Evolutionary conservation across 2,797 vertebrate species (phyloP).

Genomic region (Myotis daubentonii): DNA sequence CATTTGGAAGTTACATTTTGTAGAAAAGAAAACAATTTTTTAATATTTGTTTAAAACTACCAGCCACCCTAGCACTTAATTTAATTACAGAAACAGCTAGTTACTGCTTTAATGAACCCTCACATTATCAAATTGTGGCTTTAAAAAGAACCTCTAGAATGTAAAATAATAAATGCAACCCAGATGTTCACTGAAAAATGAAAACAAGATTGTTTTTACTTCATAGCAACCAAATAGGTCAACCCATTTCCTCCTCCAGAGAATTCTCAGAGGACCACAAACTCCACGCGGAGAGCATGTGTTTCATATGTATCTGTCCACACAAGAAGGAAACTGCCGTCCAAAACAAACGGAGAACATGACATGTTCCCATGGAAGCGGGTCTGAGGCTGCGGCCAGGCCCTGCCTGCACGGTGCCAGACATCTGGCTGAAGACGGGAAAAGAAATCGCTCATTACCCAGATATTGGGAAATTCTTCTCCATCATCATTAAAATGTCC

Average conservation of each 20-base stretch:
- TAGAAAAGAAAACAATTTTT: constrained; percentile 27
- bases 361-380: constrained; percentile 82
- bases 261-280: constrained; percentile 84
- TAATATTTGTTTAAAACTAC: neutral
- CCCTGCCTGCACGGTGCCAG: constrained; percentile 40
- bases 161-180: constrained; percentile 85
- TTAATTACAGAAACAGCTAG: constrained; percentile 53
- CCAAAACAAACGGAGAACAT: constrained; percentile 80
- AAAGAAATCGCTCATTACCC: constrained; percentile 60
- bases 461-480: constrained; percentile 61
- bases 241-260: constrained; percentile 87
- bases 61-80: constrained; percentile 50
- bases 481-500: constrained; percentile 37
- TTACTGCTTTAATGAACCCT: constrained; percentile 73
- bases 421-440: constrained; percentile 69
- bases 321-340: constrained; percentile 84
- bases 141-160: constrained; percentile 84
- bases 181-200: constrained; percentile 86
- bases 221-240: constrained; percentile 89
- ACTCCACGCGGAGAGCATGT: constrained; percentile 78
- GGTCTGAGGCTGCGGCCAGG: constrained; percentile 12
- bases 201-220: constrained; percentile 87
- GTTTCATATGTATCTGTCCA: constrained; percentile 80
- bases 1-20: constrained; percentile 40
- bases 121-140: constrained; percentile 78